Evolutionary conservation across 2,888 invertebrate genomes (phyloP).

Genomic region (Eueremaeus valkanovi): DNA sequence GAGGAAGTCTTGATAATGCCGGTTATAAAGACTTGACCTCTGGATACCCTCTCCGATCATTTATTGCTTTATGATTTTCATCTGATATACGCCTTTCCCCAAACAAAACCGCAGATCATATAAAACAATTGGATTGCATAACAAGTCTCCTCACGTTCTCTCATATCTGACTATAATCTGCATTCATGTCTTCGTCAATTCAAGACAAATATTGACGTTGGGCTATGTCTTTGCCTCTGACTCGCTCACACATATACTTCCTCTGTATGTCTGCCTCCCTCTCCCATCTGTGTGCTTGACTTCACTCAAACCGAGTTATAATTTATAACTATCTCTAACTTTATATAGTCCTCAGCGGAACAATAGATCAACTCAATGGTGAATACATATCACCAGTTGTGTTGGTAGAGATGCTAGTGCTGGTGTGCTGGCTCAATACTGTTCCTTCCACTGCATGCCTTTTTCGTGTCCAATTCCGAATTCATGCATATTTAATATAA

Average conservation of each 20-base stretch:
- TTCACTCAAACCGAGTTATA: slow-evolving; percentile 18
- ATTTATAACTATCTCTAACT: slow-evolving; percentile 27
- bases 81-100: slow-evolving; percentile 32
- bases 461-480: slow-evolving; percentile 26
- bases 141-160: slow-evolving; percentile 29
- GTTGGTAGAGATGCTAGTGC: background rate
- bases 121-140: slow-evolving; percentile 29
- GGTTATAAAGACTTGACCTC: slow-evolving; percentile 36
- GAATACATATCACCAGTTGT: slow-evolving; percentile 28
- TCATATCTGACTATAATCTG: slow-evolving; percentile 34
- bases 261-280: background rate
- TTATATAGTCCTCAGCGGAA: slow-evolving; percentile 30
- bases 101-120: background rate
- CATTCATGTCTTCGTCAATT: slow-evolving; percentile 35
- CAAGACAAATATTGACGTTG: slow-evolving; percentile 33
- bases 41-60: slow-evolving; percentile 19
- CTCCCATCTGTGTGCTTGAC: background rate
- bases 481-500: slow-evolving; percentile 34
- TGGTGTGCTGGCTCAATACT: background rate
- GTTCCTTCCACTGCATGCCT: background rate
- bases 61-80: slow-evolving; percentile 35
- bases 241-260: background rate
- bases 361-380: slow-evolving; percentile 35
- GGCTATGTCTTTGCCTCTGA: background rate
- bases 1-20: slow-evolving; percentile 30